Base-by-base conservation (phyloP, 64 coral and sea anemone genomes). In the Orbicella faveolata region DNA sequence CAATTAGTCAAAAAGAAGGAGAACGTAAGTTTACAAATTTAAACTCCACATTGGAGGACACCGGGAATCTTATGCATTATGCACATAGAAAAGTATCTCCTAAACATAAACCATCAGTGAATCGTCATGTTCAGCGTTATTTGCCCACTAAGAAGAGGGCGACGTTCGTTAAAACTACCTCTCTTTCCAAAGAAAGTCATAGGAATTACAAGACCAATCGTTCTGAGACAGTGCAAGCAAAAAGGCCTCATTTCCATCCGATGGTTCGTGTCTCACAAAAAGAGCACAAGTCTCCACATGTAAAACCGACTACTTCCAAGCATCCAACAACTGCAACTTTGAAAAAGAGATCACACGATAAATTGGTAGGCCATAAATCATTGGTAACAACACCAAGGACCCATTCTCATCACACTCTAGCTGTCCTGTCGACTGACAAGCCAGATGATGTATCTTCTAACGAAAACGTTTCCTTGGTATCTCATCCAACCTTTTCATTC, bases 21-120 rank as follows among this genome's bases (percentile, higher is more conserved):
- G 53, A 70, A 53, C 36, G 3, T 19, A 85, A 33, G 37, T 30
- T 37, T 16, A 4, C 2, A 4, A 85, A 52, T 17, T 23, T 6
- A 12, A 6, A 41, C 20, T 52, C 36, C 2, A 51, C 0, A 52
- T 13, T 85, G 15, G 63, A 52, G 35, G 64, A 16, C 23, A 73
- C 5, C 17, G 82, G 51, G 70, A 65, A 85, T 9, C 44, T 85
- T 73, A 85, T 85, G 82, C 67, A 85, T 13, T 73, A 72, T 54
- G 82, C 44, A 2, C 82, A 85, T 85, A 65, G 64, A 17, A 85
- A 72, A 52, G 63, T 20, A 17, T 68, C 62, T 17, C 33, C 11
- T 12, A 52, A 14, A 52, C 23, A 41, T 66, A 37, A 44, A 34
- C 61, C 19, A 36, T 8, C 16, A 21, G 18, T 35, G 19, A 63